A percentile compares a stretch with the other conserved stretches of the same genome.
These are phyloP conservation scores for Metopia argyrocephala DNA, from an alignment of 2,888 invertebrate genomes.

Conservation along the genomic window DNA sequence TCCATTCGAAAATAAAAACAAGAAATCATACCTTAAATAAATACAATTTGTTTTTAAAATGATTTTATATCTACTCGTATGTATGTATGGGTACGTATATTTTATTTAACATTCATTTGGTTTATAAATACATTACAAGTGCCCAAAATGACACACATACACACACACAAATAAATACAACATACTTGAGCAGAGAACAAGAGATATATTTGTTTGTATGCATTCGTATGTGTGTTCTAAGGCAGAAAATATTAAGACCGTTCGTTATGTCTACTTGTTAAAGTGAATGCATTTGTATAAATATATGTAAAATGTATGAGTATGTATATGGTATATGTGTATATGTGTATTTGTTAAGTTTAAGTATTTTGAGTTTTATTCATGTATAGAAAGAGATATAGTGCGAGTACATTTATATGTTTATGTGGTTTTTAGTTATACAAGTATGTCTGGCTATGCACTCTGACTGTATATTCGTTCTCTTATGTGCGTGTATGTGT, in stretches of 20 bases:
- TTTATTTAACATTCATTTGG: slow-evolving; percentile 59
- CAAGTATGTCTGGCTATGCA: background rate
- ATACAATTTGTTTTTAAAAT: background rate
- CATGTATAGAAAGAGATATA: background rate
- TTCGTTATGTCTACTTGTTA: slow-evolving; percentile 23
- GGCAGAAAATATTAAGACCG: background rate
- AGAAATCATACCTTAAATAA: slow-evolving; percentile 24
- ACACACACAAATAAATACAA: background rate
- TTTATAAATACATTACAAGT: slow-evolving; percentile 58
- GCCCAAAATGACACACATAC: slow-evolving; percentile 23
- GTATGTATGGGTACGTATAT: slow-evolving; percentile 29
- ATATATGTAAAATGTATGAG: slow-evolving; percentile 8
- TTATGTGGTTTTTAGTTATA: slow-evolving; percentile 23
- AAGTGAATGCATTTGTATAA: slow-evolving; percentile 22
- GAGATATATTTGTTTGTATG: background rate
- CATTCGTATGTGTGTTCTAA: background rate
- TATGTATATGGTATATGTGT: background rate
- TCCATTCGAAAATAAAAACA: background rate
- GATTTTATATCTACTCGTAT: no score
- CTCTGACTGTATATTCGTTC: no score
- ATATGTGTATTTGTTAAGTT: background rate
- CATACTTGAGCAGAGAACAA: background rate
- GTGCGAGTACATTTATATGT: slow-evolving; percentile 1
- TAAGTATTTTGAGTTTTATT: background rate
- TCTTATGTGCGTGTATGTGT: background rate